phyloP scores from a whole-genome alignment of 2,113 vertebrate genomes.

The Macquaria australasica region DNA sequence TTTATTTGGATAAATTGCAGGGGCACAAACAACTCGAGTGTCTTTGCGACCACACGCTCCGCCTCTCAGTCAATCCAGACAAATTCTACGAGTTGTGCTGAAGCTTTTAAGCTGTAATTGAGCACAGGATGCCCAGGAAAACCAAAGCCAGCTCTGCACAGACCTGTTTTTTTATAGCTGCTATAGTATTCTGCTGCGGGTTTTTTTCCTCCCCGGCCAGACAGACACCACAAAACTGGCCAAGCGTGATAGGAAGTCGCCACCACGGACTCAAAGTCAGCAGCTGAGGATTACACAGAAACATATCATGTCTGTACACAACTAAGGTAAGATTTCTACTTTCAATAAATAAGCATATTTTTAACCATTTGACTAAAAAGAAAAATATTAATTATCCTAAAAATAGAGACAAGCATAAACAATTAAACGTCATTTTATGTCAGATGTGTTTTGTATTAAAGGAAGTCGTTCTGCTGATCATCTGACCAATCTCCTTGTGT shows the following conservation, averaged over 20 bases:
- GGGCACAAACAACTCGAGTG: conserved; percentile 88
- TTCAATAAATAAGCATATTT: neutral
- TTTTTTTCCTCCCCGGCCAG: conserved; percentile 84
- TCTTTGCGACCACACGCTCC: conserved; percentile 88
- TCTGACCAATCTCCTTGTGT: neutral
- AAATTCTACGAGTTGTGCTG: conserved; percentile 93
- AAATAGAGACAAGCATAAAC: neutral
- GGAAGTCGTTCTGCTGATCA: conserved; percentile 4
- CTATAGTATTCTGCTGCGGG: conserved; percentile 92
- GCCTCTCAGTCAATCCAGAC: conserved; percentile 93
- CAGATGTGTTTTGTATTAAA: conserved; percentile 41
- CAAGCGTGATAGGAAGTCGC: conserved; percentile 84
- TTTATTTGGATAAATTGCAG: conserved; percentile 86
- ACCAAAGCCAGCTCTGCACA: conserved; percentile 91
- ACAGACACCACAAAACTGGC: conserved; percentile 88
- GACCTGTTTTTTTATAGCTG: conserved; percentile 94
- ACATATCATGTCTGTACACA: conserved; percentile 19
- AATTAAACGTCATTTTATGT: neutral
- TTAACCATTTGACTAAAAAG: neutral
- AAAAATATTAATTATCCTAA: neutral
- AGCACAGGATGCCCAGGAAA: conserved; percentile 90
- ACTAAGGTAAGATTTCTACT: conserved; percentile 71
- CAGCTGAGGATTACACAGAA: conserved; percentile 58
- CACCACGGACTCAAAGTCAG: conserved; percentile 84
- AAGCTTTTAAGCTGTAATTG: conserved; percentile 95